Percentiles rank a stretch among this genome's conserved stretches.
phyloP scores from a whole-genome alignment of 2,888 invertebrate species.

The Branchellion lobata region DNA sequence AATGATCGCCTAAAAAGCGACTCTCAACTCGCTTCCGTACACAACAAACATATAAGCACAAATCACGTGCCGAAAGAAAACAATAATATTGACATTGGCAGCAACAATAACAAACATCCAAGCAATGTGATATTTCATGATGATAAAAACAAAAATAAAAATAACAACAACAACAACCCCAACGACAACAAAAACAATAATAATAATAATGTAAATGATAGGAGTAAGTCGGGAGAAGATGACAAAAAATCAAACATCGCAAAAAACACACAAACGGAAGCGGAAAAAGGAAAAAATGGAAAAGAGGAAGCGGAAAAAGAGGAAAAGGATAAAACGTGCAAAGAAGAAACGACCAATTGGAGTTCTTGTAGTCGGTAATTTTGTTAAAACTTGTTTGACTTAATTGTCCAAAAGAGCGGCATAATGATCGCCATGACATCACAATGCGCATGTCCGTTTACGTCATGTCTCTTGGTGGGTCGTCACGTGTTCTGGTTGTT shows the following conservation, averaged over 20 bases:
- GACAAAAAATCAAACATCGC: background rate
- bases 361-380: slow-evolving; percentile 12
- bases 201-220: background rate
- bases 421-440: no score
- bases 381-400: background rate
- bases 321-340: background rate
- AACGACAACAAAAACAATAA: background rate
- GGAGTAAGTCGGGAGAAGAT: background rate
- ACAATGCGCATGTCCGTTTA: no score
- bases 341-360: slow-evolving; percentile 7
- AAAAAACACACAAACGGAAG: background rate
- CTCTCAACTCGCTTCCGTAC: no score
- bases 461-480: no score
- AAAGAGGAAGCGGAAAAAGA: background rate
- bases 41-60: no score
- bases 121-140: background rate
- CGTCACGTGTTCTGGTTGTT: no score
- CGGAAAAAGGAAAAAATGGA: background rate
- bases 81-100: background rate
- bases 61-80: no score
- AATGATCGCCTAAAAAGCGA: no score
- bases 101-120: background rate
- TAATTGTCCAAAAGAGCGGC: no score
- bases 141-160: background rate
- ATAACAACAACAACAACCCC: background rate